phyloP scores from a whole-genome alignment of 1,140 invertebrate species.

The Trichonephila clavipes region DNA sequence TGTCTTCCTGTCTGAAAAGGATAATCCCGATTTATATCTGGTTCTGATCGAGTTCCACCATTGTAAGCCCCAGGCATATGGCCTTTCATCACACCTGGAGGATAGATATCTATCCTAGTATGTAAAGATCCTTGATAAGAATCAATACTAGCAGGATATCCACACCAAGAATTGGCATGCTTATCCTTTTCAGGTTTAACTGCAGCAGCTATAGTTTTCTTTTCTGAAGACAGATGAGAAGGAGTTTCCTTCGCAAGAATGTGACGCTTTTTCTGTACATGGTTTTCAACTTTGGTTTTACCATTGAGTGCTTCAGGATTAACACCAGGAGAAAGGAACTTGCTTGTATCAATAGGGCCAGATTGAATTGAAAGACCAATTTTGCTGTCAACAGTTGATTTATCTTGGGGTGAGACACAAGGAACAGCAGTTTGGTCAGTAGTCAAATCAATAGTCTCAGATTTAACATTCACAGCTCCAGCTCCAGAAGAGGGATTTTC shows the following conservation, averaged over 20 bases:
- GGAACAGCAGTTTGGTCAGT: neutral
- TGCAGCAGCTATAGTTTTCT: conserved; percentile 16
- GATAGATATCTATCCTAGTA: conserved; percentile 7
- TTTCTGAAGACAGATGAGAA: neutral
- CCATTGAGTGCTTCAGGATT: neutral
- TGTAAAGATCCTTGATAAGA: conserved; percentile 43
- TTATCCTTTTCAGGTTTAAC: conserved; percentile 33
- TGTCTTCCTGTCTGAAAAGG: conserved; percentile 28
- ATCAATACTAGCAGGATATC: conserved; percentile 45
- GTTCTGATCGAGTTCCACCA: conserved; percentile 50
- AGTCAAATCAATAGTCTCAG: conserved; percentile 8
- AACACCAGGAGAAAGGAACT: conserved; percentile 44
- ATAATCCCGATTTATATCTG: conserved; percentile 35
- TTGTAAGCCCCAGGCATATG: conserved; percentile 41
- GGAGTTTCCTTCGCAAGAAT: conserved; percentile 11
- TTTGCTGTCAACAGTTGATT: conserved; percentile 20
- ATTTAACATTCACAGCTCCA: conserved; percentile 30
- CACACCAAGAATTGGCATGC: conserved; percentile 54
- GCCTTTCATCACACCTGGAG: neutral
- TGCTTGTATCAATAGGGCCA: neutral
- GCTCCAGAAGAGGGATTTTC: neutral
- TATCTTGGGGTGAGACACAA: neutral
- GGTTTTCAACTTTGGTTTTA: conserved; percentile 54
- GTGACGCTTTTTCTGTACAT: conserved; percentile 34
- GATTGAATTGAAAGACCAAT: neutral